Evolutionary conservation across 2,113 vertebrate species (phyloP).

Genomic region (Turdus rufiventris): DNA sequence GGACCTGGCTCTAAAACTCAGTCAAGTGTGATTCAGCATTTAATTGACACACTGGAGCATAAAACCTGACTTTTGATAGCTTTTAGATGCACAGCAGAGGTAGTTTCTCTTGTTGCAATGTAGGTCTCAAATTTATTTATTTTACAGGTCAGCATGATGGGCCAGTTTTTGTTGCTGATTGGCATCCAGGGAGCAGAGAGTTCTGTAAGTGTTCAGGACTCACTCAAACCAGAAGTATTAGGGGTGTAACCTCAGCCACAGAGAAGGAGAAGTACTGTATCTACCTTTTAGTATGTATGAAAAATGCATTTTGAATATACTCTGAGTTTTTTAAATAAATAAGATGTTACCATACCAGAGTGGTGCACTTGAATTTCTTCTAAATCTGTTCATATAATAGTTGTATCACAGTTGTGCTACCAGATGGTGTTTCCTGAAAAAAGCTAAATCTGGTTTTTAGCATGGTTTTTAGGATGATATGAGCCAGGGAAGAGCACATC

Average conservation of each 20-base stretch:
- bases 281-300: neutral
- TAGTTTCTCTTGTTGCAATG: neutral
- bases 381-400: neutral
- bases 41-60: neutral
- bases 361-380: neutral
- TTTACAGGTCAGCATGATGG: constrained; percentile 8
- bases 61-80: neutral
- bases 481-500: neutral
- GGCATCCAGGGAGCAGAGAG: neutral
- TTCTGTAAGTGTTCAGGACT: neutral
- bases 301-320: neutral
- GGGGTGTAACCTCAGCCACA: neutral
- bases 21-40: constrained; percentile 12
- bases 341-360: neutral
- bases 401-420: neutral
- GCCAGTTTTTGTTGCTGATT: neutral
- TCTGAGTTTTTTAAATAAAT: neutral
- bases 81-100: neutral
- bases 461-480: neutral
- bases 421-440: neutral
- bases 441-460: neutral
- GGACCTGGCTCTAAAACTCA: neutral
- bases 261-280: neutral
- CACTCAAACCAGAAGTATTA: neutral
- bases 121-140: neutral